Percentiles rank a stretch among this genome's conserved stretches.
Evolutionary conservation across 2,888 invertebrate genomes (phyloP).

Genomic region (Leistus spinibarbis): DNA sequence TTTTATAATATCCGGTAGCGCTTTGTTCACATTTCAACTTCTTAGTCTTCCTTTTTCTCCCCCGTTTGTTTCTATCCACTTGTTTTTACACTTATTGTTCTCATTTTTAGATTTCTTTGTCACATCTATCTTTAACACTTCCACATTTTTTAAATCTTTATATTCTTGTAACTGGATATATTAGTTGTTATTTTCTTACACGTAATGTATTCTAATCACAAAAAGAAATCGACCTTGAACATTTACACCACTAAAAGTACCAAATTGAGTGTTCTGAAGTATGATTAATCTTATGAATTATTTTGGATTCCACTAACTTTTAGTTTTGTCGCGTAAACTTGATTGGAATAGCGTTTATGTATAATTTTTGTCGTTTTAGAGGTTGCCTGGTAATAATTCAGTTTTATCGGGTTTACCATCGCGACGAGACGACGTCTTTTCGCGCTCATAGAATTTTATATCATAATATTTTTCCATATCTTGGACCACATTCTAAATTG

Average conservation of each 20-base stretch:
- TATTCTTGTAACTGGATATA: too few relatives aligned
- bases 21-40: constrained; percentile 18
- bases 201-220: too few relatives aligned
- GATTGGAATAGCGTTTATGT: not conserved
- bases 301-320: not conserved
- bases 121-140: not conserved
- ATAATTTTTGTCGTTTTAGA: constrained; percentile 16
- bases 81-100: not conserved
- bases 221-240: too few relatives aligned
- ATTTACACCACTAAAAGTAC: too few relatives aligned
- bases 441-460: constrained; percentile 34
- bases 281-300: too few relatives aligned
- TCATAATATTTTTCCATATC: constrained; percentile 38
- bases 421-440: constrained; percentile 19
- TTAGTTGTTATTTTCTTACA: too few relatives aligned
- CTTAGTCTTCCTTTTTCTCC: constrained; percentile 9
- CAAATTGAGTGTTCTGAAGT: too few relatives aligned
- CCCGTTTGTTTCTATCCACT: not conserved
- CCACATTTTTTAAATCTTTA: not conserved
- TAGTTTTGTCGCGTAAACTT: not conserved
- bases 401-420: constrained; percentile 31
- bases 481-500: constrained; percentile 35
- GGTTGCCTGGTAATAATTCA: constrained; percentile 28
- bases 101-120: not conserved
- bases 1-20: constrained; percentile 39